These are phyloP conservation scores for Astreopora myriophthalma DNA, from an alignment of 64 coral and sea anemone species.

Conservation along the genomic window DNA sequence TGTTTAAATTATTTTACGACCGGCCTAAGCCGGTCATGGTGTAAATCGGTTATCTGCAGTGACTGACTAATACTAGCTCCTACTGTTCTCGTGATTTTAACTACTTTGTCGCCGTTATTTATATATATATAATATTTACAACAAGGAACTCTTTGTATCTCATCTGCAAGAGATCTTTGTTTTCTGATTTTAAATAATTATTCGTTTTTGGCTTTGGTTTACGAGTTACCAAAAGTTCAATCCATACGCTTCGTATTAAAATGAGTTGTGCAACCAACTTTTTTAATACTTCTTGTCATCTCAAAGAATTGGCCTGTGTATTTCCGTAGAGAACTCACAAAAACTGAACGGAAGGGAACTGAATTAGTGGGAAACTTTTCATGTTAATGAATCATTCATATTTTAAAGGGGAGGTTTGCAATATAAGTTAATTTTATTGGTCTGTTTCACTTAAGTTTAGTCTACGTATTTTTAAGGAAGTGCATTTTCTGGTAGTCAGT, in stretches of 20 bases:
- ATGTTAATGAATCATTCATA: neutral
- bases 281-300: too few species aligned
- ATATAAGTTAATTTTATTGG: neutral
- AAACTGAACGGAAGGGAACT: conserved; percentile 1
- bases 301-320: neutral
- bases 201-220: too few species aligned
- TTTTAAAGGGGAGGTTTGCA: too few species aligned
- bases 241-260: too few species aligned
- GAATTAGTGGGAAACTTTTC: conserved; percentile 7
- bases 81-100: neutral
- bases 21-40: neutral
- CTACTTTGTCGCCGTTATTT: neutral
- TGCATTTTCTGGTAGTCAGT: too few species aligned
- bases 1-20: neutral
- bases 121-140: neutral
- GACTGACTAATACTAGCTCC: neutral
- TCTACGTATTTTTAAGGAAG: too few species aligned
- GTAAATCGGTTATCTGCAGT: neutral
- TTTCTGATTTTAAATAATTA: too few species aligned
- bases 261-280: too few species aligned
- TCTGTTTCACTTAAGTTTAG: neutral
- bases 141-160: neutral
- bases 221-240: too few species aligned
- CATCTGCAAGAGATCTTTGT: neutral
- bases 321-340: neutral